Base-by-base conservation (phyloP, 2,888 invertebrate species). In the Eutolmus rufibarbis region DNA sequence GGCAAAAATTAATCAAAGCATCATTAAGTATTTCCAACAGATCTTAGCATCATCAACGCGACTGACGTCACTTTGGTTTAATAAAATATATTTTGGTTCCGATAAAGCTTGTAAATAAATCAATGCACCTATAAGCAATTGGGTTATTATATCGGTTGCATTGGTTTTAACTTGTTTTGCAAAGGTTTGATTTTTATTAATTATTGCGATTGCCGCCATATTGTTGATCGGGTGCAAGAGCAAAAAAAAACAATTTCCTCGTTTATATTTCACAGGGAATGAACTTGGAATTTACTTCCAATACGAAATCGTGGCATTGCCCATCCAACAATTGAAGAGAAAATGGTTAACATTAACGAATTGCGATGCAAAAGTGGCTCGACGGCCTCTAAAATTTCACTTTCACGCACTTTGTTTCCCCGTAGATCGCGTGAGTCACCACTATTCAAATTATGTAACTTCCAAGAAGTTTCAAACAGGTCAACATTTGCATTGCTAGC, bases 381-480 rank as follows among this genome's bases (percentile, higher is more conserved):
- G 31, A 66, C 82, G 82, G 19, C 34, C 57, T 66, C 57, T 66
- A 84, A 84, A 84, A 37, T 66, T 46, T 85, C 85, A 43, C 85
- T 85, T 85, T 85, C 85, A 74, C 43, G 23, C 23, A 28, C 8
- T 7, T 37, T 37, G 34, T 85, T 85, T 85, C 85, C 74, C 74
- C 43, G 74, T 46, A 74, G 85, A 74, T 46, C 23, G 84, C 2
- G 43, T 85, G 74, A 84, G 16, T 74, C 85, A 85, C 19, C 46
- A 14, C 23, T 37, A 43, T 16, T n/a, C 23, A 74, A 40, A 37
- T 34, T n/a, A 57, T 40, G 37, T 66, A 66, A 66, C 23, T 28
- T 57, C 40, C 56, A 66, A 57, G 66, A 84, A 84, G 12, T 40
- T 66, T 56, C 51, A 51, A 84, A 57, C 82, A 23, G 57, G 37